Conservation (phyloP, 2,113 vertebrate species). For the Myotis davidii region DNA sequence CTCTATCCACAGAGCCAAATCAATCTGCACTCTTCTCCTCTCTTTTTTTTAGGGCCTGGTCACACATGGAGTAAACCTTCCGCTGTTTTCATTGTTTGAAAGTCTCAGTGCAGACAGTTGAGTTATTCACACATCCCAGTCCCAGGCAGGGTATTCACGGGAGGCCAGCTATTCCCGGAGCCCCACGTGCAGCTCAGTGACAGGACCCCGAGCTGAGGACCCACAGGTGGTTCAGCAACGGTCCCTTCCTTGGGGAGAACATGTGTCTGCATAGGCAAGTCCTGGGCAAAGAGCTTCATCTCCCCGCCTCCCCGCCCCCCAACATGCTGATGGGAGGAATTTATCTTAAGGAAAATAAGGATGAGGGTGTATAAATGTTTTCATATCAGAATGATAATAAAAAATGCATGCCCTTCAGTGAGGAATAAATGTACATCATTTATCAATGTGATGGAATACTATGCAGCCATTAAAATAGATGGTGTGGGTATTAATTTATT, state of each 20-base stretch:
- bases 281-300: background rate
- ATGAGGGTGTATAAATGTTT: background rate
- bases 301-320: too few relatives aligned
- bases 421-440: background rate
- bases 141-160: background rate
- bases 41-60: background rate
- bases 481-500: background rate
- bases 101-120: background rate
- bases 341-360: background rate
- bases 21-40: too few relatives aligned
- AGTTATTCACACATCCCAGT: background rate
- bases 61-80: background rate
- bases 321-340: background rate
- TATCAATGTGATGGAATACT: background rate
- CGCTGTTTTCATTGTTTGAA: background rate
- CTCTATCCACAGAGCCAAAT: too few relatives aligned
- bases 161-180: background rate
- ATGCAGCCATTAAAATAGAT: background rate
- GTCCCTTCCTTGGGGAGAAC: background rate
- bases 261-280: rapidly evolving
- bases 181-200: rapidly evolving
- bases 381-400: background rate
- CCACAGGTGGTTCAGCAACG: background rate
- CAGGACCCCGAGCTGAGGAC: rapidly evolving
- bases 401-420: background rate